These are phyloP conservation scores for Galaxea fascicularis DNA, from an alignment of 92 coral and sea anemone genomes.

Conservation along the genomic window DNA sequence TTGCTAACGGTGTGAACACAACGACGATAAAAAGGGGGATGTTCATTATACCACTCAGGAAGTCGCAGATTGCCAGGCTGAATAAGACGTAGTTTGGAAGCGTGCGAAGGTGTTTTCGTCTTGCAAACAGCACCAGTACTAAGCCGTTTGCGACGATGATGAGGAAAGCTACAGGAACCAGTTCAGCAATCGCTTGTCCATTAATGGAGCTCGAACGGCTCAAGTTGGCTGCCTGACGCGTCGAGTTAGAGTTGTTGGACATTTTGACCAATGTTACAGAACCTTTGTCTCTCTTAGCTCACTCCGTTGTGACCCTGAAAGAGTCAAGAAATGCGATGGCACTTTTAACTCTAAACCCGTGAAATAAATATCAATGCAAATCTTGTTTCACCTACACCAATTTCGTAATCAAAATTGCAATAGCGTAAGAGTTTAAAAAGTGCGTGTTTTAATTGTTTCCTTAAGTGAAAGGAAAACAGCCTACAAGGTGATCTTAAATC, in stretches of 20 bases:
- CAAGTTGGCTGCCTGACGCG: not conserved
- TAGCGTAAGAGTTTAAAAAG: too few relatives aligned
- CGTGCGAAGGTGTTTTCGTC: constrained; percentile 43
- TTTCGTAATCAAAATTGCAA: too few relatives aligned
- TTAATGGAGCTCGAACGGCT: not conserved
- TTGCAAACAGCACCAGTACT: constrained; percentile 52
- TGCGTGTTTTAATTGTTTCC: too few relatives aligned
- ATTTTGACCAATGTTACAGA: not conserved
- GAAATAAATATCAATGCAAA: too few relatives aligned
- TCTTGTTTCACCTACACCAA: too few relatives aligned
- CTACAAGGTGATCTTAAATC: too few relatives aligned
- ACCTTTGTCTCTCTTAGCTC: not conserved
- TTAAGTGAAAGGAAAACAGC: too few relatives aligned
- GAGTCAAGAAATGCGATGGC: not conserved
- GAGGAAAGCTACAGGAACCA: constrained; percentile 40
- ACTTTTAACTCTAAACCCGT: too few relatives aligned
- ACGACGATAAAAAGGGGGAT: constrained; percentile 53
- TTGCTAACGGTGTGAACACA: constrained; percentile 23
- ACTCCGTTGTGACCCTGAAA: not conserved
- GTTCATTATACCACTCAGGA: constrained; percentile 58
- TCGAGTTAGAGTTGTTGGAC: constrained; percentile 10
- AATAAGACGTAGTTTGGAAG: constrained; percentile 60
- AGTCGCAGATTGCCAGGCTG: constrained; percentile 65
- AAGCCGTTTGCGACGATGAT: constrained; percentile 52
- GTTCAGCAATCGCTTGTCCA: constrained; percentile 34